phyloP scores from a whole-genome alignment of 2,113 vertebrate species.

The Numida meleagris region DNA sequence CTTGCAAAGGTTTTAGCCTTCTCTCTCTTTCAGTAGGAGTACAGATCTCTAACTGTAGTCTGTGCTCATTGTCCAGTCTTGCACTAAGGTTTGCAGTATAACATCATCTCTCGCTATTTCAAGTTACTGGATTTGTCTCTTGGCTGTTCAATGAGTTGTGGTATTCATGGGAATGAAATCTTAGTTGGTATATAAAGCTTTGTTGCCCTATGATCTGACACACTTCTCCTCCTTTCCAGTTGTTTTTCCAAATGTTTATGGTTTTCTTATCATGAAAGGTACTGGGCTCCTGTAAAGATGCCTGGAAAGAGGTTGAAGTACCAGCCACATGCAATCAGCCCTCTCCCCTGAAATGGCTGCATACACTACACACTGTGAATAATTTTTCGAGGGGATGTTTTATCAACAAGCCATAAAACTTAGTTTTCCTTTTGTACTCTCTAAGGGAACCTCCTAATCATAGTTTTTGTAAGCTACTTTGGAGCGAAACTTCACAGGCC shows the following conservation, averaged over 20 bases:
- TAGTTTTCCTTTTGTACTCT: conserved; percentile 35
- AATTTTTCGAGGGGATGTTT: background rate
- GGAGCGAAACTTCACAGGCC: conserved; percentile 92
- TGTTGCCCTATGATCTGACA: background rate
- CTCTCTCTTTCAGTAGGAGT: background rate
- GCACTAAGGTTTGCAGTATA: background rate
- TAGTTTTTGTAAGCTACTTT: conserved; percentile 94
- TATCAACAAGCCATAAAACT: background rate
- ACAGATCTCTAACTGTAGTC: background rate
- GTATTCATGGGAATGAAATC: background rate
- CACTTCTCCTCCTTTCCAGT: background rate
- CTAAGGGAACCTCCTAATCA: conserved; percentile 92
- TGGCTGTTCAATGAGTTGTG: background rate
- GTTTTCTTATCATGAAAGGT: background rate
- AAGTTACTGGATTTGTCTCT: background rate
- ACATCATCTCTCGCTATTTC: background rate
- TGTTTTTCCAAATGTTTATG: background rate
- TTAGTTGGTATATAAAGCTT: background rate
- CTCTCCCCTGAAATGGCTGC: background rate
- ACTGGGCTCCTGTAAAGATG: background rate
- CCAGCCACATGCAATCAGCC: fast-evolving
- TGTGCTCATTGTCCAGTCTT: background rate
- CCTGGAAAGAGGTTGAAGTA: background rate
- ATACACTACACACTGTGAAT: background rate
- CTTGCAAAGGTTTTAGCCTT: background rate